Base-by-base conservation (phyloP, 1,140 invertebrate genomes). In the Chironomus striatipennis region DNA sequence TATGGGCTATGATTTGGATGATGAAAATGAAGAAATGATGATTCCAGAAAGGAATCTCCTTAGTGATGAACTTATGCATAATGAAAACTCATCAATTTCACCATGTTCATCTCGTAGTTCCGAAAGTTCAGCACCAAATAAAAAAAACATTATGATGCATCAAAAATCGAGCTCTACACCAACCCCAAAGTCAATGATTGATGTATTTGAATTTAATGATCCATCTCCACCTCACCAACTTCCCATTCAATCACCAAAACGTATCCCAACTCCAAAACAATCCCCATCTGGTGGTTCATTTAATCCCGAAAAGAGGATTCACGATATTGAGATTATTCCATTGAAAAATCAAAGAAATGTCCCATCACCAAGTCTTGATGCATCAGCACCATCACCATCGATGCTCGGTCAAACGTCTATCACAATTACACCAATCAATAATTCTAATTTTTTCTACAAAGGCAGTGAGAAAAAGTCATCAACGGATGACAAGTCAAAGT, bases 291-390 rank as follows among this genome's bases (percentile, higher is more conserved):
- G 70, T 73, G 73, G 72, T 72, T 47, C 65, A 75, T 74, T 24
- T 76, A 75, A 65, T 77, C 80, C 87, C 72, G 86, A 88, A 75
- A 82, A 85, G 65, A 78, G 88, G 15, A 87, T 87, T 0, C 47
- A 57, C 4, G 88, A 87, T 1, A 89, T 89, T 75, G 88, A 89
- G 79, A 90, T 91, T 9, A 90, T 91, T 78, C 90, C 89, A n/a
- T 74, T 75, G 0, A 85, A 88, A 47, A 82, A 83, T 0, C 84
- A 85, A 5, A 77, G 81, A 17, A 86, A 88, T 5, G 86, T 88
- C 17, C 88, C 87, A 0, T 87, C 89, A 73, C 88, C 87, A 0
- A 85, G 86, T 4, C 83, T 84, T 6, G 77, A 79, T 1, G 15
- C 18, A 24, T 79, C 81, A 79, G 85, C 75, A 65, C 81, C 73